Evolutionary conservation across 2,113 vertebrate genomes (phyloP).

Genomic region (Varanus komodoensis): DNA sequence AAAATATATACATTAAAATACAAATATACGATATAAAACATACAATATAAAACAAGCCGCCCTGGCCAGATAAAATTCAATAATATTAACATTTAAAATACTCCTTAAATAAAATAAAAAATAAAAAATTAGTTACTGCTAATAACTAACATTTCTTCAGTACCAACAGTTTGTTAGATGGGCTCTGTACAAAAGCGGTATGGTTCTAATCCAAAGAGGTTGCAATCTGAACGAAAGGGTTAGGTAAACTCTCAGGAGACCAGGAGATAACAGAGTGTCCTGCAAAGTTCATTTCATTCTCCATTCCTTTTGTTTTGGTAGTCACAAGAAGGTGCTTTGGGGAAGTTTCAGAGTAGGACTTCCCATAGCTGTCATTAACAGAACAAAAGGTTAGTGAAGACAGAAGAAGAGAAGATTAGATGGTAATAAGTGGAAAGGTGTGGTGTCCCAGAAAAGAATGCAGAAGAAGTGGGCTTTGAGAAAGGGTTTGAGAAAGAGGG

Average conservation of each 20-base stretch:
- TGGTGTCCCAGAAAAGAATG: not conserved
- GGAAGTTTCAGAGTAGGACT: not conserved
- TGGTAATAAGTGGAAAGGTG: not conserved
- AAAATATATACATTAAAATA: too few species aligned
- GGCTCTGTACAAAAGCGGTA: not conserved
- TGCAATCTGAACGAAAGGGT: not conserved
- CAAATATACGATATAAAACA: too few species aligned
- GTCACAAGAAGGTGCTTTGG: not conserved
- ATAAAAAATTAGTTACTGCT: too few species aligned
- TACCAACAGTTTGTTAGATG: not conserved
- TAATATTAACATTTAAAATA: too few species aligned
- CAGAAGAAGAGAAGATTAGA: not conserved
- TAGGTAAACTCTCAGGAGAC: not conserved
- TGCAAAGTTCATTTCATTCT: not conserved
- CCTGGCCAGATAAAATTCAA: too few species aligned
- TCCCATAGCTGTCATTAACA: not conserved
- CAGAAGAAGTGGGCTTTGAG: not conserved
- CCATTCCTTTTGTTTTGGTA: not conserved
- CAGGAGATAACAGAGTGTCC: not conserved
- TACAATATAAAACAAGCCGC: too few species aligned
- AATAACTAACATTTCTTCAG: not conserved
- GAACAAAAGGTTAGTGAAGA: not conserved
- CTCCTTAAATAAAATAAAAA: too few species aligned
- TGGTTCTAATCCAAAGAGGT: not conserved
- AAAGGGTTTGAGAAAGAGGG: not conserved